Evolutionary conservation across 2,797 vertebrate species (phyloP).

Genomic region (Melopsittacus undulatus): DNA sequence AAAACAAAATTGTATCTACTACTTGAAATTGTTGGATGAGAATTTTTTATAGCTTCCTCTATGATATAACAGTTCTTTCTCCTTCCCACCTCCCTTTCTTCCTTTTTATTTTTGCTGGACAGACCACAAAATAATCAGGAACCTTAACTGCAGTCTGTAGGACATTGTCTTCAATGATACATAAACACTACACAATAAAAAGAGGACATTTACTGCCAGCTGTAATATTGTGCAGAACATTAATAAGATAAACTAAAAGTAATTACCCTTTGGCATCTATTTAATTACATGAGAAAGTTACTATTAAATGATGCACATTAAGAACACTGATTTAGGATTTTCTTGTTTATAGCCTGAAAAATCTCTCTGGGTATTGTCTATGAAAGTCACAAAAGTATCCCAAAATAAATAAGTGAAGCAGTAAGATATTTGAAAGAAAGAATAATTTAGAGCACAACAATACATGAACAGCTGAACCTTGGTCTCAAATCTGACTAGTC

Average conservation of each 20-base stretch:
- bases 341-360: background rate
- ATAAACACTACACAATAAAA: background rate
- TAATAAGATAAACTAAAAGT: background rate
- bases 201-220: background rate
- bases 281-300: background rate
- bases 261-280: background rate
- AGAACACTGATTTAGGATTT: background rate
- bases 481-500: background rate
- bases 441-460: background rate
- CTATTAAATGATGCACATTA: background rate
- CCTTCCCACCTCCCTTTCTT: background rate
- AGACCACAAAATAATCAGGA: conserved; percentile 1
- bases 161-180: background rate
- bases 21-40: background rate
- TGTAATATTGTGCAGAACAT: background rate
- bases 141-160: background rate
- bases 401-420: background rate
- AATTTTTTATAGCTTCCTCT: conserved; percentile 14
- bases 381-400: background rate
- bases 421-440: background rate
- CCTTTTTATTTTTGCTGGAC: background rate
- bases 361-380: background rate
- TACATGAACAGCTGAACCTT: background rate
- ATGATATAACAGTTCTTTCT: background rate
- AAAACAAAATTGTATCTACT: background rate